These are phyloP conservation scores for Pangasianodon gigas DNA, from an alignment of 2,113 vertebrate genomes.

Conservation along the genomic window DNA sequence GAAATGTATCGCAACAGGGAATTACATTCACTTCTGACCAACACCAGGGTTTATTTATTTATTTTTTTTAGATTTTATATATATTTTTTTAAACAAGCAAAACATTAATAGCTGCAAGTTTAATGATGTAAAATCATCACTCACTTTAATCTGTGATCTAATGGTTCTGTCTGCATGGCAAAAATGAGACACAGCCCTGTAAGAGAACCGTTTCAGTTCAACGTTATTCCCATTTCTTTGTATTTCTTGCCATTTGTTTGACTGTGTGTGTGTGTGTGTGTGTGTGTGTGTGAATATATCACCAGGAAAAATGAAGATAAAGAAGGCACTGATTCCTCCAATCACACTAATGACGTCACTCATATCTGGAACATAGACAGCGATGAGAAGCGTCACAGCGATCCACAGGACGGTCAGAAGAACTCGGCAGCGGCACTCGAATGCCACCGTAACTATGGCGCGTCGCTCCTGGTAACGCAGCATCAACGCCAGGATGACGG, in stretches of 20 bases:
- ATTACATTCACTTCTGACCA: no score
- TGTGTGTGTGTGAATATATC: constrained; percentile 39
- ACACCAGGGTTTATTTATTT: not conserved
- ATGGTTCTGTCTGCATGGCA: constrained; percentile 69
- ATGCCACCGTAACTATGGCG: constrained; percentile 1
- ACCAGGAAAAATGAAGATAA: constrained; percentile 98
- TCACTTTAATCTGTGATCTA: constrained; percentile 78
- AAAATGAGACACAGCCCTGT: constrained; percentile 90
- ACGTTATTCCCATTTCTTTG: not conserved
- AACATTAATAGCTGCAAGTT: no score
- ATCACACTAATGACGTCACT: constrained; percentile 86
- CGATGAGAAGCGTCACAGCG: constrained; percentile 75
- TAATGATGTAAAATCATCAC: constrained; percentile 41
- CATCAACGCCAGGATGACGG: constrained; percentile 82
- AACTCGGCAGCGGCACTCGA: constrained; percentile 71
- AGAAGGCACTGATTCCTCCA: constrained; percentile 89
- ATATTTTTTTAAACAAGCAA: no score
- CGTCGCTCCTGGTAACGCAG: constrained; percentile 58
- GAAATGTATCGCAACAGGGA: not conserved
- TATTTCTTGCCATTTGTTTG: not conserved
- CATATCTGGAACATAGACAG: constrained; percentile 88
- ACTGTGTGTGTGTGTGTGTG: not conserved
- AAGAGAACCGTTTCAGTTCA: constrained; percentile 31
- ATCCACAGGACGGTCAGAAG: constrained; percentile 84
- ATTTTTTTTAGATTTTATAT: no score